Conservation (phyloP, 2,113 vertebrate genomes). For the Urocolius indicus region DNA sequence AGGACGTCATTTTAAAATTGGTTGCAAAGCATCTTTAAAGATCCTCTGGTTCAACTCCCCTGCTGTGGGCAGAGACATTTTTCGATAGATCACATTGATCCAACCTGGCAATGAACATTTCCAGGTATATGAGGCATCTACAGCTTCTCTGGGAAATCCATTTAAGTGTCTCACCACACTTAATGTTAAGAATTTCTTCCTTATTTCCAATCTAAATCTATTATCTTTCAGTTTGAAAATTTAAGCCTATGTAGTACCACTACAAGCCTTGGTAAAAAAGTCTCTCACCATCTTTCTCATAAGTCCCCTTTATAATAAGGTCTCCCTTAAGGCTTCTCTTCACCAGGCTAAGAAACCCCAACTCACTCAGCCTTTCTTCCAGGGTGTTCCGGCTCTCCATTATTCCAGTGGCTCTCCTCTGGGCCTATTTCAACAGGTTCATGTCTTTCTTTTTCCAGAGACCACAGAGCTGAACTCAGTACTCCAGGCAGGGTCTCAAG, state of each 20-base stretch:
- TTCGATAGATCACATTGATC: background rate
- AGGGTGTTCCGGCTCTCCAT: background rate
- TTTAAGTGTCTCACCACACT: background rate
- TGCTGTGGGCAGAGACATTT: background rate
- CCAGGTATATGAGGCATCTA: background rate
- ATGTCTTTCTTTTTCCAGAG: background rate
- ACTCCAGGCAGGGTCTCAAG: background rate
- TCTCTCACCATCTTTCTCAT: background rate
- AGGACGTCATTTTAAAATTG: background rate
- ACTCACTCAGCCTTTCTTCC: background rate
- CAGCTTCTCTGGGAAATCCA: background rate
- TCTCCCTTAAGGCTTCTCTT: background rate
- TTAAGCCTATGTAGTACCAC: fast-evolving
- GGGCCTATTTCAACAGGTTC: background rate
- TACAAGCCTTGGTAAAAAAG: background rate
- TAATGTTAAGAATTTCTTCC: background rate
- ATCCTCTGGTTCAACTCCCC: background rate
- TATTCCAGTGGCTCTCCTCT: background rate
- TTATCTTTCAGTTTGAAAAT: background rate
- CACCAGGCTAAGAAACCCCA: background rate
- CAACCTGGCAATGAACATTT: background rate
- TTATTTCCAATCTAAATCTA: background rate
- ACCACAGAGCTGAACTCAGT: background rate
- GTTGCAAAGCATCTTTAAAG: background rate
- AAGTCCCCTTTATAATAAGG: background rate